phyloP scores from a whole-genome alignment of 2,113 vertebrate species.

The Clupea harengus region DNA sequence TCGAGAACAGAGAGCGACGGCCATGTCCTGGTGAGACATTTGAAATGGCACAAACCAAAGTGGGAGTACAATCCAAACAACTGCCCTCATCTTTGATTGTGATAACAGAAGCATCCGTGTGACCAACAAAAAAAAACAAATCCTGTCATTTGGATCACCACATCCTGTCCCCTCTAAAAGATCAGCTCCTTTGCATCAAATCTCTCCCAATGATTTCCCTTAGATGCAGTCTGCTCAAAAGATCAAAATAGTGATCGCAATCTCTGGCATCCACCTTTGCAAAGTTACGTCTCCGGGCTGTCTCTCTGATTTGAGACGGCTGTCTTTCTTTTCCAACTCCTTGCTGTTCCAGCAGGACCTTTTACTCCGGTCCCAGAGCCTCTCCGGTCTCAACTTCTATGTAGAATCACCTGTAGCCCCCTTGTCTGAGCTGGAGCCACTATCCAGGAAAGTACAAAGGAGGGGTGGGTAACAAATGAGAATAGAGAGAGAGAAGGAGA shows the following conservation, averaged over 20 bases:
- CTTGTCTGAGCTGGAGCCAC: constrained; percentile 42
- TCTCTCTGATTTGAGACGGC: constrained; percentile 49
- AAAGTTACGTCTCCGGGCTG: constrained; percentile 44
- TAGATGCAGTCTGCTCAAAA: not conserved
- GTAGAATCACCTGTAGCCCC: constrained; percentile 42
- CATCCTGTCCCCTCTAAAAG: not conserved
- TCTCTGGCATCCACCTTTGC: constrained; percentile 30
- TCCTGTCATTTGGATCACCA: not conserved
- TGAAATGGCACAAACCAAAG: not conserved
- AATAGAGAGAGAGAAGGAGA: constrained; percentile 45
- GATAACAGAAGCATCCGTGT: not conserved
- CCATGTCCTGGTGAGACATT: not conserved
- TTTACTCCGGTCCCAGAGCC: constrained; percentile 38
- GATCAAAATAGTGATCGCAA: not conserved
- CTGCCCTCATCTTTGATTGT: not conserved
- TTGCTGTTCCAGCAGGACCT: constrained; percentile 34
- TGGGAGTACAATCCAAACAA: not conserved
- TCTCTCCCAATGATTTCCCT: not conserved
- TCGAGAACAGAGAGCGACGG: not conserved
- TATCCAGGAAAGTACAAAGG: constrained; percentile 57
- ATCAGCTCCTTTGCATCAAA: not conserved
- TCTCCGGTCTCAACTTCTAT: constrained; percentile 23
- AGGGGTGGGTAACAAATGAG: constrained; percentile 62
- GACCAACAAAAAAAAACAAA: not conserved
- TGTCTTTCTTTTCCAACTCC: not conserved